Evolutionary conservation across 2,888 invertebrate genomes (phyloP), one percentile per base, ranked within the genome.

Genomic region (Pilophorus perplexus): DNA sequence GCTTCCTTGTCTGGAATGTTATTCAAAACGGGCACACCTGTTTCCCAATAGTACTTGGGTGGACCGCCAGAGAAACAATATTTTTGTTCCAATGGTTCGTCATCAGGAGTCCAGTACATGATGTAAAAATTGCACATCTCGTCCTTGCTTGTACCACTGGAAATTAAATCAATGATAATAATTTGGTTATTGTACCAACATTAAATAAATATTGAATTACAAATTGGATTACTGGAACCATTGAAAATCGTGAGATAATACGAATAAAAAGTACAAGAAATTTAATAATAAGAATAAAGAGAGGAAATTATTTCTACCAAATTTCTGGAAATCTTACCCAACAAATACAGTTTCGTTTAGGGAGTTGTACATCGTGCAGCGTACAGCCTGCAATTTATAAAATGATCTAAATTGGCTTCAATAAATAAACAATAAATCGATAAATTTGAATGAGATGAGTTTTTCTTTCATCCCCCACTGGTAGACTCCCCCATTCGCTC

Each of bases 41-140:
- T 79, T 27, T 78, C 79, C 96, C 96, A 96, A 76, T 86, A 88
- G 77, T 89, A 95, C 71, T 77, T 77, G 0, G 96, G 95, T 1
- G 95, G 91, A 4, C 96, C 96, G 60, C 79, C 77, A 3, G 87
- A 85, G 76, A 93, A 93, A 76, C 90, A 93, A 74, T 90, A 90
- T 76, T 90, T 89, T 78, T 84, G 85, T 0, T 85, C 78, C 2
- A 93, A 77, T 0, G 92, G 90, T 2, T 84, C 81, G 12, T 82
- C 84, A 59, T 87, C 82, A 62, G 91, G 85, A 0, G 93, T 90
- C 80, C 90, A 94, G 77, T 94, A 94, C 91, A 94, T 92, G 1
- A 95, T 77, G 78, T 95, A 95, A 78, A 94, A 93, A 78, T 94
- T 95, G 79, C 94, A 95, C 94, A 95, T 95, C 78, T 95, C 94